phyloP scores from a whole-genome alignment of 2,113 vertebrate genomes.

The Amazona vittata region DNA sequence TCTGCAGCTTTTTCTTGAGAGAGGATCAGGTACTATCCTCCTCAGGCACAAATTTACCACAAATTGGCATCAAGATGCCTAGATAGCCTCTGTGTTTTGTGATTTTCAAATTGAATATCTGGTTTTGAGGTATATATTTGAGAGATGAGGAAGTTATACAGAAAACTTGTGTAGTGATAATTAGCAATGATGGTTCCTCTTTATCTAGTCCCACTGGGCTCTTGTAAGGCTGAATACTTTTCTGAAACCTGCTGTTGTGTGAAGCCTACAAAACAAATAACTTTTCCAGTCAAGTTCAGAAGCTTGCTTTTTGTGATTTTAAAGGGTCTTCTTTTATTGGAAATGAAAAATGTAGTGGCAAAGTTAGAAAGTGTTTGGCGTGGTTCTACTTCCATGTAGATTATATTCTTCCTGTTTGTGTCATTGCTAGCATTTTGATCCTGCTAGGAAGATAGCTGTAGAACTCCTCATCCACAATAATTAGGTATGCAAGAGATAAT shows the following conservation, averaged over 20 bases:
- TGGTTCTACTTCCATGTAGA: not conserved
- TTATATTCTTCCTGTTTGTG: not conserved
- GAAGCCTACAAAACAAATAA: not conserved
- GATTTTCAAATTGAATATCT: not conserved
- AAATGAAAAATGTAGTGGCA: not conserved
- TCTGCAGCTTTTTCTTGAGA: not conserved
- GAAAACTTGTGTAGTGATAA: not conserved
- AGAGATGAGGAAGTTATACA: not conserved
- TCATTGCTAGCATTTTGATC: not conserved
- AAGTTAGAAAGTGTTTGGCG: not conserved
- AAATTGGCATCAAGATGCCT: not conserved
- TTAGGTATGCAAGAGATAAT: not conserved
- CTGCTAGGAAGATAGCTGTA: not conserved
- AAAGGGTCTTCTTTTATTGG: not conserved
- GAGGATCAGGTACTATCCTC: accelerated
- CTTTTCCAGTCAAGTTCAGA: not conserved
- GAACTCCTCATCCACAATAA: not conserved
- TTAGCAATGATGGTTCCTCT: not conserved
- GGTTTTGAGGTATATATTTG: not conserved
- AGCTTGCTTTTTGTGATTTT: not conserved
- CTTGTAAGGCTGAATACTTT: not conserved
- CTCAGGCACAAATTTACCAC: not conserved
- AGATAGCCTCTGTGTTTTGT: not conserved
- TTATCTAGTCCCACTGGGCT: not conserved
- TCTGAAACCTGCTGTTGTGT: not conserved